These are phyloP conservation scores for Nowickia ferox DNA, from an alignment of 2,888 invertebrate genomes.

Conservation along the genomic window DNA sequence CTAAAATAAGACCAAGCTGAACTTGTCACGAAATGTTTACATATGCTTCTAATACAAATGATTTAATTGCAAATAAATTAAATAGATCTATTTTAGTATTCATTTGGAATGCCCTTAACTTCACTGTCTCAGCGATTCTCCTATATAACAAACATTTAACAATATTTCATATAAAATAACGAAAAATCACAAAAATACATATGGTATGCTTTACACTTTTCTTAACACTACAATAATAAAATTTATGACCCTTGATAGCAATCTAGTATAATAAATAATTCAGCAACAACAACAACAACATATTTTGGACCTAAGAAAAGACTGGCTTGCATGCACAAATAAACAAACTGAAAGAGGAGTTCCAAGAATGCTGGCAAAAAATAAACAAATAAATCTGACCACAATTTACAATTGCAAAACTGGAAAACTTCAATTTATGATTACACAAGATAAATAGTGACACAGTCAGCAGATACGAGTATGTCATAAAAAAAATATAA, in stretches of 20 bases:
- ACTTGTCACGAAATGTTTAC: too few relatives aligned
- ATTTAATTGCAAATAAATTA: too few relatives aligned
- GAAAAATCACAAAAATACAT: conserved; percentile 12
- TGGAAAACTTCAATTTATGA: conserved; percentile 41
- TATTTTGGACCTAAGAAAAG: conserved; percentile 31
- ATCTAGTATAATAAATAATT: conserved; percentile 60
- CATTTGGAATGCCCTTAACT: too few relatives aligned
- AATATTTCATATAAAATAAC: neutral
- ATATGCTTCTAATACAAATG: too few relatives aligned
- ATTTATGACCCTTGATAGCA: conserved; percentile 66
- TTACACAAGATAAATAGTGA: conserved; percentile 23
- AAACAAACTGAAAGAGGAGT: conserved; percentile 38
- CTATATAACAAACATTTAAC: neutral
- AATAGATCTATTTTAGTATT: neutral
- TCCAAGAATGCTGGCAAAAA: neutral
- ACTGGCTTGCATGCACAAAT: conserved; percentile 27
- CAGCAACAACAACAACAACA: conserved; percentile 31
- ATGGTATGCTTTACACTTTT: conserved; percentile 50
- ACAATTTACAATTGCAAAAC: conserved; percentile 42
- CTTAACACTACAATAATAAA: conserved; percentile 52
- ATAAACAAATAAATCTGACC: neutral
- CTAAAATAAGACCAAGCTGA: too few relatives aligned
- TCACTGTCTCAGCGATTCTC: conserved; percentile 10
- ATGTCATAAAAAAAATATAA: neutral
- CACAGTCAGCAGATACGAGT: conserved; percentile 11